Base-by-base conservation (phyloP, 2,113 vertebrate species). In the Solea senegalensis region DNA sequence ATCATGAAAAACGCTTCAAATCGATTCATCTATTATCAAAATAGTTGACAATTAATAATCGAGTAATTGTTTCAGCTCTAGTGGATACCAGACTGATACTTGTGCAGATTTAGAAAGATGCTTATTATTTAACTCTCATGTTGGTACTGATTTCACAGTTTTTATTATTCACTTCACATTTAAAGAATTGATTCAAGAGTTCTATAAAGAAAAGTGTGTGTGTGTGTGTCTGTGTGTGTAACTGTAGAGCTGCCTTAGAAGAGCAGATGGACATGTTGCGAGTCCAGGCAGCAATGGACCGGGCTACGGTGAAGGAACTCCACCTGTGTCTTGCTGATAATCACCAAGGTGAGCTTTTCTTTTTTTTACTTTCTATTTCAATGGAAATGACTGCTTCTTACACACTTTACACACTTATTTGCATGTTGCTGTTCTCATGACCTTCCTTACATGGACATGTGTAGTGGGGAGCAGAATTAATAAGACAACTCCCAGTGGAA, bases 211-310 rank as follows among this genome's bases (percentile, higher is more conserved):
- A 44, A 56, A 16, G 34, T 64, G 55, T 2, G 15, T 44, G 8
- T 4, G 74, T 9, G 15, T 73, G 8, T 26, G 5, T 50, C 8
- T 59, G 28, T 60, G 26, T 34, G 53, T 82, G 21, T 86, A 26
- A 39, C 2, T 76, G 34, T 90, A 97, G 96, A 68, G 83, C 92
- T 6, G 87, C 89, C 72, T 89, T 96, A 76, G 94, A 96, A 74
- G 95, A 97, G 88, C 92, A 97, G 74, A 73, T 97, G 81, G 91
- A 96, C 90, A 85, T 94, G 65, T 82, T 95, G 63, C 94, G 92
- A 82, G 93, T 94, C 56, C 83, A 90, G 63, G 70, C 48, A 15
- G 94, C 93, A 11, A 59, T 89, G 83, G 94, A 96, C 92, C 94
- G 94, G 65, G 87, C 93, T 72, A 92, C 84, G 16, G 86, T 94